A percentile compares a stretch with the other conserved stretches of the same genome.
Evolutionary conservation across 2,797 vertebrate species (phyloP).

Genomic region (Cynopterus sphinx): DNA sequence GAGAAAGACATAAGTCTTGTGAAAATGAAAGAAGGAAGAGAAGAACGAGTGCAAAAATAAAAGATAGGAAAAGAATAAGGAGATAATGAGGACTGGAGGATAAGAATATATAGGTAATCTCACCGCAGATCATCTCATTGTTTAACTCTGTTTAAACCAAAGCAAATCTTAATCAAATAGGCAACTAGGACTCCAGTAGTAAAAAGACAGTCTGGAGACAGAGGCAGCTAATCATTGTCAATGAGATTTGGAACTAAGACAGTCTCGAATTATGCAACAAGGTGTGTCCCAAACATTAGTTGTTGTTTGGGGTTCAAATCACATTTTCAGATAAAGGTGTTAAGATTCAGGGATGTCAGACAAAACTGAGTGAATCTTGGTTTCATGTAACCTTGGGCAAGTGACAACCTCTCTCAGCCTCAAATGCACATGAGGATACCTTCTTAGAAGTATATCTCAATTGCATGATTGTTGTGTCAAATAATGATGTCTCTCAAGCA

Average conservation of each 20-base stretch:
- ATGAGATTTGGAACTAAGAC: constrained; percentile 41
- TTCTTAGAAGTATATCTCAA: neutral
- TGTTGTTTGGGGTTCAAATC: neutral
- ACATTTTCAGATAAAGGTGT: neutral
- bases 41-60: neutral
- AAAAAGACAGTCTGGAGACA: constrained; percentile 44
- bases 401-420: neutral
- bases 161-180: neutral
- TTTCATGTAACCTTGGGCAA: neutral
- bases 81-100: too few relatives aligned
- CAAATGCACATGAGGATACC: neutral
- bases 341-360: neutral
- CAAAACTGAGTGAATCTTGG: neutral
- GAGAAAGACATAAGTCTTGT: neutral
- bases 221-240: constrained; percentile 53
- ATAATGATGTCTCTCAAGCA: neutral
- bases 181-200: neutral
- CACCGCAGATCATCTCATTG: neutral
- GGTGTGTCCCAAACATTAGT: neutral
- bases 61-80: neutral
- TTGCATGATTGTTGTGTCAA: neutral
- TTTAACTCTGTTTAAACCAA: neutral
- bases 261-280: neutral
- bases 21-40: neutral
- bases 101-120: neutral